These are phyloP conservation scores for Psilopogon haemacephalus DNA, from an alignment of 2,113 vertebrate species.

Conservation along the genomic window DNA sequence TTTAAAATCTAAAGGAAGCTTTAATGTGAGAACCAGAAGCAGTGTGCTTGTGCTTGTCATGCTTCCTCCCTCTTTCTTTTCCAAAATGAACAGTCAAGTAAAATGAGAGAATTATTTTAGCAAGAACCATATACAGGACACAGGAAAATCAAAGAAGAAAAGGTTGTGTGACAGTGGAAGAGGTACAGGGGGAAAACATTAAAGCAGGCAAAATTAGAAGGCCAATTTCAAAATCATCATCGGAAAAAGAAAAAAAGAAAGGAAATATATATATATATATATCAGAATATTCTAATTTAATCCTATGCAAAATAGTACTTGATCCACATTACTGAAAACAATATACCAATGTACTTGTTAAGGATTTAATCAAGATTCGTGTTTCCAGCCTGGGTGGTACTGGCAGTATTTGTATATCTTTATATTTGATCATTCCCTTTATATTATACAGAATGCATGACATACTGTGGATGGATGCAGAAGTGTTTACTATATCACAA, in stretches of 20 bases:
- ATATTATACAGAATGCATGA: slow-evolving; percentile 44
- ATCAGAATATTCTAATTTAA: neutral
- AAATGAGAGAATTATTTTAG: neutral
- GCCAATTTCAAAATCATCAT: neutral
- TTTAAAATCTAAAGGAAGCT: neutral
- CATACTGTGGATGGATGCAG: slow-evolving; percentile 40
- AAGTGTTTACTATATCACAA: slow-evolving; percentile 39
- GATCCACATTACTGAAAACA: neutral
- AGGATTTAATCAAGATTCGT: slow-evolving; percentile 10
- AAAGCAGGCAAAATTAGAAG: neutral
- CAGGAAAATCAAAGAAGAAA: neutral
- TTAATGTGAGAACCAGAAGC: neutral
- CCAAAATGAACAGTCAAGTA: neutral
- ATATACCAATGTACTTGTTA: neutral
- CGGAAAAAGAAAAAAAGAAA: neutral
- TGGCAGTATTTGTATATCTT: slow-evolving; percentile 54
- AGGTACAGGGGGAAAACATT: neutral
- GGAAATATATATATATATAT: neutral
- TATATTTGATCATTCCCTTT: slow-evolving; percentile 38
- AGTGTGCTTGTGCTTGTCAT: neutral
- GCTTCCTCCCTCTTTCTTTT: neutral
- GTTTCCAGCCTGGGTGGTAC: slow-evolving; percentile 47
- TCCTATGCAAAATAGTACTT: neutral
- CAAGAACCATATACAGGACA: neutral
- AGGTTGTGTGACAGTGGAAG: neutral